A percentile compares a stretch with the other conserved stretches of the same genome.
Evolutionary conservation across 2,888 invertebrate genomes (phyloP).

Genomic region (Tridacna crocea): DNA sequence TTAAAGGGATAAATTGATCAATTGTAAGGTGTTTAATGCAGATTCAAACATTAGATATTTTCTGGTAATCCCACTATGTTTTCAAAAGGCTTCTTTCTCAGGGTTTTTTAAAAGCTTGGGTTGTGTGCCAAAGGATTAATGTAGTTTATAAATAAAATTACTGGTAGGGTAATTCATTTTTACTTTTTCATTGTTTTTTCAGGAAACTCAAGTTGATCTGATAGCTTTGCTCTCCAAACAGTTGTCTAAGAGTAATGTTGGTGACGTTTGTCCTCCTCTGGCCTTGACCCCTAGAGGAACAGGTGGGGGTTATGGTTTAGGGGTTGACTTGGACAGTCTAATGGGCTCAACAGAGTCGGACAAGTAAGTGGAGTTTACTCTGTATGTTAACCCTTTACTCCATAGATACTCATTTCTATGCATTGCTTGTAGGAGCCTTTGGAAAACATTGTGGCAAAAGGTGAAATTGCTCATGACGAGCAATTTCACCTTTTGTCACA

Average conservation of each 20-base stretch:
- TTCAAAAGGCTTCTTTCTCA: neutral
- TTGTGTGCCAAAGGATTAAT: neutral
- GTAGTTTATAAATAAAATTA: neutral
- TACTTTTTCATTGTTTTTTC: conserved; percentile 12
- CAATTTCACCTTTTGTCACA: too few species aligned
- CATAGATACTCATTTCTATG: too few species aligned
- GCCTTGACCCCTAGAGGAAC: conserved; percentile 81
- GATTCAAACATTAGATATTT: too few species aligned
- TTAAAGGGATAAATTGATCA: too few species aligned
- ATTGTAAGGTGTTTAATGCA: too few species aligned
- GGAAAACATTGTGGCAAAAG: too few species aligned
- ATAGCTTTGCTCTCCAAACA: conserved; percentile 75
- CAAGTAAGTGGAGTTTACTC: conserved; percentile 54
- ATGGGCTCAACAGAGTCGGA: conserved; percentile 71
- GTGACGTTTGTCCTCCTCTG: conserved; percentile 78
- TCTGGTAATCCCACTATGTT: neutral
- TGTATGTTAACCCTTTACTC: neutral
- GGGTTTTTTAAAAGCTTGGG: neutral
- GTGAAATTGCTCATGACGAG: too few species aligned
- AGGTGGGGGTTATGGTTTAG: conserved; percentile 82
- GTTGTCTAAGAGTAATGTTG: conserved; percentile 76
- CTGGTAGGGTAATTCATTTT: neutral
- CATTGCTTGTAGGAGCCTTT: too few species aligned
- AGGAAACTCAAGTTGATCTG: conserved; percentile 67
- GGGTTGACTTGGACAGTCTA: conserved; percentile 79